These are phyloP conservation scores for Saxicola maurus DNA, from an alignment of 2,797 vertebrate species.

Conservation along the genomic window DNA sequence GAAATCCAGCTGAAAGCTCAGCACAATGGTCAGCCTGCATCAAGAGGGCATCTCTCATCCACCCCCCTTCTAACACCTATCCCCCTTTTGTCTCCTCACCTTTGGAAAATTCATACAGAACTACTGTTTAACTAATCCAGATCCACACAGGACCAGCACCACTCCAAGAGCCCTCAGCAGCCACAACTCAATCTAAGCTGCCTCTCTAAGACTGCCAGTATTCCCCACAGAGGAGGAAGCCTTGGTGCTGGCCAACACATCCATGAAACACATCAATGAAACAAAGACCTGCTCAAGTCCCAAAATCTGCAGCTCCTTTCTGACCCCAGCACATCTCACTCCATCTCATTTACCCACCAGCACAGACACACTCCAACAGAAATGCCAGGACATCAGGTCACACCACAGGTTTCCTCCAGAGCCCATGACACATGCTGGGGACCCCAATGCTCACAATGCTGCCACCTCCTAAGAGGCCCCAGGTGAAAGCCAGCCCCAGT, in stretches of 20 bases:
- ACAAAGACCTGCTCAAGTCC: neutral
- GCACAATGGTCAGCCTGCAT: accelerated
- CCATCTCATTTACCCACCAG: neutral
- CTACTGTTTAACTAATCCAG: neutral
- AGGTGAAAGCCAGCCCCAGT: neutral
- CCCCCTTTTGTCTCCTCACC: neutral
- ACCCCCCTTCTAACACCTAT: neutral
- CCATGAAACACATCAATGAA: neutral
- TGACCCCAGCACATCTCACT: neutral
- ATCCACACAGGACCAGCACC: neutral
- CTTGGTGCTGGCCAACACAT: neutral
- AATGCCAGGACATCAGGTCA: neutral
- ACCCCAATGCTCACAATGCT: neutral
- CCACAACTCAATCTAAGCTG: neutral
- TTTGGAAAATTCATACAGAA: neutral
- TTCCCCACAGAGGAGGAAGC: neutral
- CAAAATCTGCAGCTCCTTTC: neutral
- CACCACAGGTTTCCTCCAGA: neutral
- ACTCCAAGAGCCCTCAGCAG: neutral
- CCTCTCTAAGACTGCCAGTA: neutral
- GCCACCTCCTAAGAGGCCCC: neutral
- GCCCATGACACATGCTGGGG: accelerated
- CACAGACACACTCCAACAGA: accelerated
- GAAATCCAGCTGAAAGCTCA: neutral
- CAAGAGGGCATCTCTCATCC: neutral